Evolutionary conservation across 2,888 invertebrate genomes (phyloP), one percentile per base, ranked within the genome.

Genomic region (Nowickia ferox): DNA sequence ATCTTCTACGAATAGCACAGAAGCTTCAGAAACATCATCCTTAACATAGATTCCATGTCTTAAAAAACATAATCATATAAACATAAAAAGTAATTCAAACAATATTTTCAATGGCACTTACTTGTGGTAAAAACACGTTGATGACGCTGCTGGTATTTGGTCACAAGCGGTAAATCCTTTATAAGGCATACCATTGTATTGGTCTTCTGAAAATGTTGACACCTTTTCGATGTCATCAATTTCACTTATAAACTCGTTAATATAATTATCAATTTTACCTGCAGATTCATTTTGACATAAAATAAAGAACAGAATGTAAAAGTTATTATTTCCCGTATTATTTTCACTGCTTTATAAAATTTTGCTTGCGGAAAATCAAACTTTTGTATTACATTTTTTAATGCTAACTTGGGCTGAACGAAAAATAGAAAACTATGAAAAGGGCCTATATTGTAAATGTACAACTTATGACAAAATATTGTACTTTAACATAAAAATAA

Each of bases 1-100:
- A 44, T 86, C 57, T 59, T 88, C 88, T 1, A 87, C 46, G 13
- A 88, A 72, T 9, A 88, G 51, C 17, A 84, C 38, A 19, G 83
- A 84, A 11, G 68, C 79, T 44, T 81, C 66, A 10, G 74, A 80
- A 38, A 88, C 63, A 30, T 87, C 69, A 42, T 59, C 61, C 13
- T 87, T 87, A 2, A 74, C 57, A 53, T 74, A 84, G 6, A 87
- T 66, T 3, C 84, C 76, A 72, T 61, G 38, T 11, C 79, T 78
- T n/a, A 0, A 65, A n/a, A 48, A 68, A 30, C 30, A 30, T 6
- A 30, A 6, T 30, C 30, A 30, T 30, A 6, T 30, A 30, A 30
- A 30, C 30, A 30, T 30, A 30, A 30, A 30, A 5, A 30, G 5
- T 6, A 30, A 30, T 30, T 30, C 2, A 30, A 30, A 30, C 2